Evolutionary conservation across 2,888 invertebrate species (phyloP), one percentile per base, ranked within the genome.

Genomic region (Diarsia rubi): DNA sequence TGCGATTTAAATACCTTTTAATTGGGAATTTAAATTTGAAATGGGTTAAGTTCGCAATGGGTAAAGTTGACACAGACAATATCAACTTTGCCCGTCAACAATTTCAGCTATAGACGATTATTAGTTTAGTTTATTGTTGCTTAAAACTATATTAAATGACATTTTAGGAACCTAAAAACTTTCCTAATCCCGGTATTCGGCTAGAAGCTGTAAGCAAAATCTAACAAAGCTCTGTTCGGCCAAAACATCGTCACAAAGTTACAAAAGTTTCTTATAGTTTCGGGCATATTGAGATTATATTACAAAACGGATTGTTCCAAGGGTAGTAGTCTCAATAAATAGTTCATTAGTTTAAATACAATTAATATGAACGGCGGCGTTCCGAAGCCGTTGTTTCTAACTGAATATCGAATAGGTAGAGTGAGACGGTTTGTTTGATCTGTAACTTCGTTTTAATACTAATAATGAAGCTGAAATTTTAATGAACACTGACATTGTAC

Each of bases 221-320:
- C 44, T 49, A 63, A 69, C 72, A 72, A 71, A 63, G 45, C 66
- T 62, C 62, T 69, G 44, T 81, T 81, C 52, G 59, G 47, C 49
- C 72, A 64, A 77, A 80, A 77, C 77, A 66, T 63, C 45, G 45
- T 63, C 79, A 73, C 52, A 37, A 81, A 83, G 57, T 78, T 78
- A 69, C 52, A 78, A 69, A 82, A 73, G 68, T 78, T 65, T 14
- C 52, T 65, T 14, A 47, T 47, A 75, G 72, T 72, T 84, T 82
- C 49, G 37, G 73, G 63, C 59, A 63, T 73, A 69, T 69, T 68
- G 54, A 67, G 72, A 82, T 78, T 82, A 72, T 81, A 78, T 49
- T 81, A 81, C 83, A 83, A 73, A 81, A 81, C 54, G 54, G 65
- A 69, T 68, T 71, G 82, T 78, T 69, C 68, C 78, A 71, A 77